These are phyloP conservation scores for Grantiella picta DNA, from an alignment of 2,113 vertebrate genomes.

Conservation along the genomic window DNA sequence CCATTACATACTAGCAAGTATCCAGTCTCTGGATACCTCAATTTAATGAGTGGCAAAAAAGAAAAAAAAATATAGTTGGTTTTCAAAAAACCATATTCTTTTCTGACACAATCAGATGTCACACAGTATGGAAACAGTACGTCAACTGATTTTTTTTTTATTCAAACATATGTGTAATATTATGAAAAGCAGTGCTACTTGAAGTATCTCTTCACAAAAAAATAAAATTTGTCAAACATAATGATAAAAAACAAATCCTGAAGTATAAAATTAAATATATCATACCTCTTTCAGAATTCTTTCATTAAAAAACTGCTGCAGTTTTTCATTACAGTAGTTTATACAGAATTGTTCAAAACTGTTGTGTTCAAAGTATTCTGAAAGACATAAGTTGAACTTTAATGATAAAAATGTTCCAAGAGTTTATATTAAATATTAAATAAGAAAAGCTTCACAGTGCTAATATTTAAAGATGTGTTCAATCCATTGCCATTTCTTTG, in stretches of 20 bases:
- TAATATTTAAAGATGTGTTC: background rate
- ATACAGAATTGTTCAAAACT: conserved; percentile 99
- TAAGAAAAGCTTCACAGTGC: background rate
- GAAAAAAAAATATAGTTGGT: background rate
- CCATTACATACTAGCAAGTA: background rate
- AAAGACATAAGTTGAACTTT: conserved; percentile 46
- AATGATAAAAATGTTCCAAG: background rate
- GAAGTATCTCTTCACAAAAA: background rate
- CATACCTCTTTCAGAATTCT: conserved; percentile 97
- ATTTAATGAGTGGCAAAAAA: background rate
- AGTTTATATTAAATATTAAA: background rate
- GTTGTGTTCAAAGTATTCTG: conserved; percentile 99
- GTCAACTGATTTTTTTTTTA: background rate
- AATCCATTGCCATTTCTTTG: background rate
- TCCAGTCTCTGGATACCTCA: background rate
- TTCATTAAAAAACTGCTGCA: conserved; percentile 99
- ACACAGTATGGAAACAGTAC: background rate
- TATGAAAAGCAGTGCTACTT: background rate
- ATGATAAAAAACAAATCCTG: background rate
- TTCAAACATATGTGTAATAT: background rate
- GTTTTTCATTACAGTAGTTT: conserved; percentile 99
- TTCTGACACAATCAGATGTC: background rate
- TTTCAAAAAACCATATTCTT: background rate
- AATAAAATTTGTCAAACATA: background rate
- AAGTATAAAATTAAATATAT: background rate